These are phyloP conservation scores for Patiria miniata DNA, from an alignment of 35 echinoderm and acorn worm species.

Conservation along the genomic window DNA sequence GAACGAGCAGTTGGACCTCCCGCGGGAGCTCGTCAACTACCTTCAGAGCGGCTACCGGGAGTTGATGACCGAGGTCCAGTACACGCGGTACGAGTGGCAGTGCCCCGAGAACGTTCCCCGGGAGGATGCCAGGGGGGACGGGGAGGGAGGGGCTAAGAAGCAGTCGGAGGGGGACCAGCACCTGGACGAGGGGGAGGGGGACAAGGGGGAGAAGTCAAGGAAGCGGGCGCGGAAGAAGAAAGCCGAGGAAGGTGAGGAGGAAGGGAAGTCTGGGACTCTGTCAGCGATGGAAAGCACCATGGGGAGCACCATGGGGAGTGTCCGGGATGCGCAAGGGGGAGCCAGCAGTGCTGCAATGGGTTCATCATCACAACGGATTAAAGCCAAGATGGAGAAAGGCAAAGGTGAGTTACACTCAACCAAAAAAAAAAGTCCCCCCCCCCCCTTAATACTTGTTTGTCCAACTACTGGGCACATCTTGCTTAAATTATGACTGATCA, in stretches of 20 bases:
- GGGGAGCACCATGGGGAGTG: background rate
- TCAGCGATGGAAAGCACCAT: background rate
- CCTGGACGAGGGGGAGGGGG: conserved; percentile 64
- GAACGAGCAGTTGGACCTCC: conserved; percentile 89
- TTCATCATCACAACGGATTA: background rate
- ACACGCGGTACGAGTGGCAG: conserved; percentile 81
- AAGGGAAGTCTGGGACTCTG: background rate
- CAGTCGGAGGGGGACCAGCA: conserved; percentile 33
- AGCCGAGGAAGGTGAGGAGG: conserved; percentile 48
- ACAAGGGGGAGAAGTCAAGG: conserved; percentile 23
- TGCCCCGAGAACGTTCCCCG: conserved; percentile 77
- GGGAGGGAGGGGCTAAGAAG: conserved; percentile 34
- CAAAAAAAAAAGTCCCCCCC: too few species aligned
- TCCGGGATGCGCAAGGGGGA: background rate
- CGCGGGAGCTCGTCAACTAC: conserved; percentile 79
- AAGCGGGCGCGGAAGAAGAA: too few species aligned
- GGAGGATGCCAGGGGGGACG: conserved; percentile 63
- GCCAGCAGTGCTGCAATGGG: background rate
- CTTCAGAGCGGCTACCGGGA: conserved; percentile 61
- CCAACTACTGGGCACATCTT: too few species aligned
- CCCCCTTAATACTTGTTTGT: too few species aligned
- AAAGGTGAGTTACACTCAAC: too few species aligned
- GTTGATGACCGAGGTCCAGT: conserved; percentile 73
- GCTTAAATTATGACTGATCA: too few species aligned
- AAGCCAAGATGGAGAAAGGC: background rate